Percentiles rank a stretch among this genome's conserved stretches.
phyloP scores from a whole-genome alignment of 2,888 invertebrate species.

The Acronicta alni region DNA sequence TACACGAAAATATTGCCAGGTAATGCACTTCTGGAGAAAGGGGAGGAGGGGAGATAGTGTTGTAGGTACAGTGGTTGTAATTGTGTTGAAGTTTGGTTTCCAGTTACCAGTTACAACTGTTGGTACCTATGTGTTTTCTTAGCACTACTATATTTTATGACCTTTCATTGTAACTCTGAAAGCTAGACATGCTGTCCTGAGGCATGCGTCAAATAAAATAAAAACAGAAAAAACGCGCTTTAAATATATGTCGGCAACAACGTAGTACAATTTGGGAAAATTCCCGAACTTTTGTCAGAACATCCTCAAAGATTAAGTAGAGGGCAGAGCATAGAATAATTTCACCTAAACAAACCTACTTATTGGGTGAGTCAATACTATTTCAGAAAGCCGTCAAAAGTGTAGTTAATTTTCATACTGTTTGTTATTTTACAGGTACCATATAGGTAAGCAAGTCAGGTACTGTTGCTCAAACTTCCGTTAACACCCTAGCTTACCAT shows the following conservation, averaged over 20 bases:
- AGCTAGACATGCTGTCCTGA: no score
- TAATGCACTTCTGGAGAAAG: slow-evolving; percentile 11
- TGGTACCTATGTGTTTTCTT: neutral
- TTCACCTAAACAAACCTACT: no score
- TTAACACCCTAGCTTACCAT: neutral
- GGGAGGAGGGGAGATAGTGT: slow-evolving; percentile 1
- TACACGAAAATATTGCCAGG: slow-evolving; percentile 34
- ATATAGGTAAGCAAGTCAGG: neutral
- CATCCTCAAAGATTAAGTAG: no score
- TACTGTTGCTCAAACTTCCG: neutral
- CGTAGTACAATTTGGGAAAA: no score
- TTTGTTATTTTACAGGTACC: neutral
- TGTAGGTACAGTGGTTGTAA: slow-evolving; percentile 25
- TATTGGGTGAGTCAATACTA: no score
- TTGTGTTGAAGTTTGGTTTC: slow-evolving; percentile 31
- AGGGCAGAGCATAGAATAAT: no score
- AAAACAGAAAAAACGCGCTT: no score
- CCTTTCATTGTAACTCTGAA: neutral
- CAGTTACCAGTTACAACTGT: slow-evolving; percentile 1
- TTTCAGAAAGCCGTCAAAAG: no score
- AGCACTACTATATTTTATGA: neutral
- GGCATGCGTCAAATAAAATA: no score
- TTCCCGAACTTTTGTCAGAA: no score
- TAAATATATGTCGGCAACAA: no score
- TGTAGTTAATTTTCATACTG: no score